Percentiles rank a stretch among this genome's conserved stretches.
These are phyloP conservation scores for Nymphalis polychloros DNA, from an alignment of 2,888 invertebrate species.

Conservation along the genomic window DNA sequence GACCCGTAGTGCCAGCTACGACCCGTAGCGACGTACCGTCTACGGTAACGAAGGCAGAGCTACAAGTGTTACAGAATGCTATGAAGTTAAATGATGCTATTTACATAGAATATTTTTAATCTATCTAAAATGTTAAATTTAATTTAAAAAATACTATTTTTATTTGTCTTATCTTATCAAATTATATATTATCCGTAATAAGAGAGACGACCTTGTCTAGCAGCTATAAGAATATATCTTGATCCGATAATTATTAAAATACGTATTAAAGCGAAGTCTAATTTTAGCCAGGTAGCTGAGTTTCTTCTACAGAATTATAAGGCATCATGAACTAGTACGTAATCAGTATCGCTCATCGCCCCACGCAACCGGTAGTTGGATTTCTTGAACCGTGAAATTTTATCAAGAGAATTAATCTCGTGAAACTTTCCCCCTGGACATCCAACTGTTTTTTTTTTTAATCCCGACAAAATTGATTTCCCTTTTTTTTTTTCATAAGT, in stretches of 20 bases:
- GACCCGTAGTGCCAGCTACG: conserved; percentile 73
- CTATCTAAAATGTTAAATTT: too few relatives aligned
- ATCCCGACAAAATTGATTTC: conserved; percentile 68
- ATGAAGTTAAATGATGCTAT: conserved; percentile 23
- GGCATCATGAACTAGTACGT: conserved; percentile 60
- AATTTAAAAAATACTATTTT: too few relatives aligned
- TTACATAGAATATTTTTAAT: not conserved
- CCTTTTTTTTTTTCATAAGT: conserved; percentile 45
- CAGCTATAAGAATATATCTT: too few relatives aligned
- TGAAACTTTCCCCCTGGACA: conserved; percentile 75
- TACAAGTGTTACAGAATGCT: conserved; percentile 45
- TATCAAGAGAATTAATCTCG: conserved; percentile 81
- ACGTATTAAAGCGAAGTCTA: not conserved
- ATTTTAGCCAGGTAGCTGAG: conserved; percentile 1
- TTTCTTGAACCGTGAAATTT: conserved; percentile 82
- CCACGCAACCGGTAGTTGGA: conserved; percentile 81
- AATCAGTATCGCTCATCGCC: conserved; percentile 81
- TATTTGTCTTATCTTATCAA: too few relatives aligned
- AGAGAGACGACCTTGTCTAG: too few relatives aligned
- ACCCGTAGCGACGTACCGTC: conserved; percentile 68
- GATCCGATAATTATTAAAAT: not conserved
- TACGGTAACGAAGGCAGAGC: conserved; percentile 65
- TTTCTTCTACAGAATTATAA: conserved; percentile 48
- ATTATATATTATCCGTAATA: too few relatives aligned
- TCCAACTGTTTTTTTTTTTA: conserved; percentile 65